Conservation (phyloP, 2,113 vertebrate genomes). For the Drymodes brunneopygia region DNA sequence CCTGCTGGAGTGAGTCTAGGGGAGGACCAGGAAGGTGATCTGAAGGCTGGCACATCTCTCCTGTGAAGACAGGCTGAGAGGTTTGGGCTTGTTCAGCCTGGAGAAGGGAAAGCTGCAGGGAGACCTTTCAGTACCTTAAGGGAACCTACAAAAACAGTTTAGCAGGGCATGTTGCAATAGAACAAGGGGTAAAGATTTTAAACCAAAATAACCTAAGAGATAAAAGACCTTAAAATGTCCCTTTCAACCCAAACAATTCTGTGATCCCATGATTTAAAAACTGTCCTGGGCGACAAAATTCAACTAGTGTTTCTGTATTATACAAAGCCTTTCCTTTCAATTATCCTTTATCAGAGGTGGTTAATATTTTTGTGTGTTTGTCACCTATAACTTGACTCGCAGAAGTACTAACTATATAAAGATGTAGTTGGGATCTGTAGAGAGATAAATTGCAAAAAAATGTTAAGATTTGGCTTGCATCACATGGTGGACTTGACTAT, state of each 20-base stretch:
- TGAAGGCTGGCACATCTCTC: not conserved
- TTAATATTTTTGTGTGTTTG: not conserved
- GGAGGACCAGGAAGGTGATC: not conserved
- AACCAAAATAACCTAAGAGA: not conserved
- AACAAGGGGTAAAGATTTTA: not conserved
- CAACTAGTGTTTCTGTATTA: not conserved
- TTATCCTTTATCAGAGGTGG: not conserved
- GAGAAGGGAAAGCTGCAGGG: not conserved
- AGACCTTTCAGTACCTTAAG: not conserved
- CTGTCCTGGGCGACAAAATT: not conserved
- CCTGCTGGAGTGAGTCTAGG: rapidly evolving
- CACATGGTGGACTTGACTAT: rapidly evolving
- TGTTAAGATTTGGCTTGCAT: not conserved
- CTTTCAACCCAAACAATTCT: not conserved
- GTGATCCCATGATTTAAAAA: not conserved
- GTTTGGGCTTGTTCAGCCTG: not conserved
- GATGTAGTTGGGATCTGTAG: not conserved
- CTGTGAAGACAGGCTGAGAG: not conserved
- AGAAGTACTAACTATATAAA: not conserved
- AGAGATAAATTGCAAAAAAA: not conserved
- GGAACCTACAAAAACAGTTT: not conserved
- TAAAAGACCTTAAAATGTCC: not conserved
- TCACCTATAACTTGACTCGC: not conserved
- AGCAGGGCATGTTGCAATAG: not conserved
- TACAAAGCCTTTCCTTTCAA: not conserved